Base-by-base conservation (phyloP, 2,888 invertebrate genomes). In the Heteromyza rotundicornis region DNA sequence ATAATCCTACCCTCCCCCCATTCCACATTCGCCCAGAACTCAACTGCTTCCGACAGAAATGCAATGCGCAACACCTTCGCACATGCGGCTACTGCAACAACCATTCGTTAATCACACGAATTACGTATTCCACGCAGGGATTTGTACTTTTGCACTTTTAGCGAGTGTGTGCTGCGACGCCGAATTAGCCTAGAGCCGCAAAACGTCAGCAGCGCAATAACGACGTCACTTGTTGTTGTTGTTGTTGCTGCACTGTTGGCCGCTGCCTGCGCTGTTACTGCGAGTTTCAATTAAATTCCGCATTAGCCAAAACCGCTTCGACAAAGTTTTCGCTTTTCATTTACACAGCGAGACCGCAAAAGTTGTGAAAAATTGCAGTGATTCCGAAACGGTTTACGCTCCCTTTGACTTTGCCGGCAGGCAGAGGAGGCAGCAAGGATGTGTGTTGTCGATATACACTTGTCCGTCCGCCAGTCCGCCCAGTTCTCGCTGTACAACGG, bases 131-230 rank as follows among this genome's bases (percentile, higher is more conserved):
- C 76, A 70, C 60, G 69, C 82, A 81, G 80, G 77, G 72, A 76
- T 80, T 79, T 81, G 81, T 81, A 81, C 80, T 81, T 82, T 80
- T 81, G 81, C 81, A 82, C 82, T 82, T 78, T 79, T 73, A 76
- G n/a, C n/a, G n/a, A n/a, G 78, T 75, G 73, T 73, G 77, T 68
- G 67, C 64, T 69, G 67, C 65, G 64, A 59, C 49, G 54, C 64
- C 57, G 57, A 47, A 27, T 68, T 66, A 66, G 69, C 68, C 70
- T 66, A 67, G 64, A 68, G 68, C 67, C 58, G 66, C 66, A 60
- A n/a, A 7, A 40, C 40, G 3, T 7, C 40, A 63, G 66, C 66
- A 63, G 63, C 63, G 63, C 66, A 63, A 64, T 65, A 27, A 14
- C 35, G 55, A 55, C 36, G 55, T 17, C 19, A 27, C 27, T 27